Base-by-base conservation (phyloP, 2,797 vertebrate genomes). In the Presbytis comata region DNA sequence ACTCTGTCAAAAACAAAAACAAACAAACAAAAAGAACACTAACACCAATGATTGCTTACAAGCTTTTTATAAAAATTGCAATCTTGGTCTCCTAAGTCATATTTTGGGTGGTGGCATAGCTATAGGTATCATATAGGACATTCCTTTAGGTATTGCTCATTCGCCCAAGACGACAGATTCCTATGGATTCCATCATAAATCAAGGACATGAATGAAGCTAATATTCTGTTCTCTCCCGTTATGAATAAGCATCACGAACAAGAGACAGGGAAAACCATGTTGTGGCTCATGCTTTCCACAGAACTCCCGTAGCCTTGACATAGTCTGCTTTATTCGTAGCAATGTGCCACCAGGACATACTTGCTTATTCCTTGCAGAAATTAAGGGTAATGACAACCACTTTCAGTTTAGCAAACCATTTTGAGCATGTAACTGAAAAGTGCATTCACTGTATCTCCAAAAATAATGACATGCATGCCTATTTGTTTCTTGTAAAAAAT, bases 121-220 rank as follows among this genome's bases (percentile, higher is more conserved):
- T 64, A 7, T 64, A 7, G 0, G 2, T 17, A 16, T n/a, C 14
- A 1, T 33, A 67, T 0, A 8, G 6, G 6, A 67, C 46, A 50
- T 48, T 48, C 24, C 30, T 21, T 78, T 9, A 78, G 5, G 21
- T 10, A 78, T 8, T 48, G 41, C 74, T 14, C 26, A 1, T 10
- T 46, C 44, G 6, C 61, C 5, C 0, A 0, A 24, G 39, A 26
- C 10, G 39, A 55, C 3, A 41, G 39, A 30, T 61, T 12, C 39
- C 17, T 30, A 19, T 10, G 1, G 9, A 17, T 50, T 28, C n/a
- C 64, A 13, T 36, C 8, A 6, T 9, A 19, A 41, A 33, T 39
- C n/a, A 75, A 44, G 50, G 36, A 44, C 30, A 9, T 48, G 10
- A 10, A 21, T 59, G 26, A 28, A 59, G 75, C 28, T 17, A 30